Conservation (phyloP, 2,888 invertebrate genomes). For the Phymatocera aterrima region DNA sequence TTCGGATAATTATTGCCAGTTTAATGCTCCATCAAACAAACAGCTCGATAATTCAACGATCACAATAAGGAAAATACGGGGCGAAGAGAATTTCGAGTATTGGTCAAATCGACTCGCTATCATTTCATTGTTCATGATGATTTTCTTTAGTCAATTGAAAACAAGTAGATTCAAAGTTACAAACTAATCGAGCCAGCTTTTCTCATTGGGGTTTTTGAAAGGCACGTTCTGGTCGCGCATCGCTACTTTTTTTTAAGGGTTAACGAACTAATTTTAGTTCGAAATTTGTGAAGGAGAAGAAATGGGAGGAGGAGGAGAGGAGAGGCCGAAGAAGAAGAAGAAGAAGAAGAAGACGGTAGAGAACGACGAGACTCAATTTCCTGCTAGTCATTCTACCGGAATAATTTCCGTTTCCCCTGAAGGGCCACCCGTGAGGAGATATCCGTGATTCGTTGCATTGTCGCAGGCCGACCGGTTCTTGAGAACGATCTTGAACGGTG, state of each 20-base stretch:
- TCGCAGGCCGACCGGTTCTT: background rate
- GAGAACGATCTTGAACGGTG: background rate
- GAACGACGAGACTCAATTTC: constrained; percentile 32
- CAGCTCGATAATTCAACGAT: background rate
- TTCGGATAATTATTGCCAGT: constrained; percentile 45
- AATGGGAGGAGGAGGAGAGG: background rate
- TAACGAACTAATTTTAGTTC: constrained; percentile 40
- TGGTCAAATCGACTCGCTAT: background rate
- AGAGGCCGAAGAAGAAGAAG: background rate
- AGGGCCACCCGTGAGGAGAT: background rate
- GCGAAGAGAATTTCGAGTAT: background rate
- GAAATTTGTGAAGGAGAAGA: constrained; percentile 5
- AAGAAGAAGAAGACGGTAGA: background rate
- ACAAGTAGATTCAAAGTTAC: background rate
- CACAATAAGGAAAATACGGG: background rate
- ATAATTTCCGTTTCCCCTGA: constrained; percentile 41
- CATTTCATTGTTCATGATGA: background rate
- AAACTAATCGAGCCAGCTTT: background rate
- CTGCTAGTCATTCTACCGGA: constrained; percentile 42
- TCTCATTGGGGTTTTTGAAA: background rate
- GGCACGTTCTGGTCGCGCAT: constrained; percentile 10
- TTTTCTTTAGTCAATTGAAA: constrained; percentile 9
- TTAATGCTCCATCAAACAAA: constrained; percentile 36
- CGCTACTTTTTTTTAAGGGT: constrained; percentile 28
- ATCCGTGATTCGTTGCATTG: constrained; percentile 16